These are phyloP conservation scores for Proisotoma minuta DNA, from an alignment of 2,888 invertebrate species.

Conservation along the genomic window DNA sequence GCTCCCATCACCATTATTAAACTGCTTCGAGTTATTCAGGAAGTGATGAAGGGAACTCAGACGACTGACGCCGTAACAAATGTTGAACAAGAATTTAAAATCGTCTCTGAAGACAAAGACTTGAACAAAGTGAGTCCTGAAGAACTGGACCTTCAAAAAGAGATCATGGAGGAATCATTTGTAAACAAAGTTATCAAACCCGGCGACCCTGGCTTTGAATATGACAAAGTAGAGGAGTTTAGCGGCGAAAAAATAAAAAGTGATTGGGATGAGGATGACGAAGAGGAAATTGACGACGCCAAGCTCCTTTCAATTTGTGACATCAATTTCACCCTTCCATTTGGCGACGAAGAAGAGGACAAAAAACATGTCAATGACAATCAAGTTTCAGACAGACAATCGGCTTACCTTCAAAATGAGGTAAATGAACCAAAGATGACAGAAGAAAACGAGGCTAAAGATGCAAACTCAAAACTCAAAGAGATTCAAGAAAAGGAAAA, in stretches of 20 bases:
- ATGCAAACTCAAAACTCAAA: no score
- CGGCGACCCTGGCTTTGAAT: slow-evolving; percentile 53
- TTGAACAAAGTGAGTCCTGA: slow-evolving; percentile 53
- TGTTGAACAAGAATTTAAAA: slow-evolving; percentile 49
- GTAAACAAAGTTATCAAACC: slow-evolving; percentile 52
- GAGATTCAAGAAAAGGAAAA: no score
- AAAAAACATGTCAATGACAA: no score
- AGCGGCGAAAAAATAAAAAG: slow-evolving; percentile 48
- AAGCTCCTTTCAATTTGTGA: background rate
- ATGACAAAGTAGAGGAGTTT: slow-evolving; percentile 54
- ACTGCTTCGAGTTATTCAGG: slow-evolving; percentile 53
- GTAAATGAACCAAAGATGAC: no score
- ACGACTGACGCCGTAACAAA: slow-evolving; percentile 49
- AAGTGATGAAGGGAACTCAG: slow-evolving; percentile 49
- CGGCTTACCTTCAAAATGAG: no score
- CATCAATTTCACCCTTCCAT: background rate
- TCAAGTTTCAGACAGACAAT: no score
- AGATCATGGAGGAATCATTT: slow-evolving; percentile 54
- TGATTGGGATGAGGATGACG: slow-evolving; percentile 52
- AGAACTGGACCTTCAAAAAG: slow-evolving; percentile 52
- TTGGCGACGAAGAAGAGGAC: background rate
- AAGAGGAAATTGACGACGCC: background rate
- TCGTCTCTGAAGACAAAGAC: slow-evolving; percentile 54
- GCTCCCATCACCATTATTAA: slow-evolving; percentile 52
- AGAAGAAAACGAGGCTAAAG: no score